Evolutionary conservation across 2,888 invertebrate genomes (phyloP), one percentile per base, ranked within the genome.

Genomic region (Gastrophysa polygoni): DNA sequence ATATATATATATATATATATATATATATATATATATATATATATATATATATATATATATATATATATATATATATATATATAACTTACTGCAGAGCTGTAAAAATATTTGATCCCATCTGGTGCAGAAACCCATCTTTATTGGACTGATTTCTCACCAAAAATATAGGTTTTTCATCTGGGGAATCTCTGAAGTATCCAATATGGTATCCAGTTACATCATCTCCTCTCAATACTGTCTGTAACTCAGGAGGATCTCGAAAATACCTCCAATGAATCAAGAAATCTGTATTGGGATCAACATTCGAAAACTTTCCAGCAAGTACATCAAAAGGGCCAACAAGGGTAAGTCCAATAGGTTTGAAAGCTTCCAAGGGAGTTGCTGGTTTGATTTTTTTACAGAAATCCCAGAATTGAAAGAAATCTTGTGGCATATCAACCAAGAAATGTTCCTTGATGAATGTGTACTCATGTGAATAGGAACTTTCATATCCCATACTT

Each of bases 191-290:
- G 84, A 89, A 96, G 81, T 96, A 97, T 5, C 96, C 96, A 74
- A 94, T 88, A 78, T 97, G 96, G 69, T 89, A 89, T 65, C 91
- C 90, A 61, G 87, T 87, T 51, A 85, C 85, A 51, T 88, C 86
- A 75, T 89, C 88, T 18, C 86, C 87, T 78, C 87, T 89, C 52
- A 94, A 79, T 43, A 93, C 83, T 1, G 93, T 91, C 87, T 95
- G 93, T 80, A 96, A 93, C 82, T 98, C 97, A 8, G 98, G 97
- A 8, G 96, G 94, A 83, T 98, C 98, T 80, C 91, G 95, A 78
- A 87, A 95, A 81, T 92, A 97, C 71, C 98, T 87, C 92, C 94
- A 96, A 78, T 96, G 95, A 8, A 88, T 82, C 50, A 95, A 84
- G 77, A 90, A 92, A 63, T 88, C 83, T 64, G 88, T 85, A 62